Conservation (phyloP, 2,888 invertebrate species). For the Netelia fuscicornis region DNA sequence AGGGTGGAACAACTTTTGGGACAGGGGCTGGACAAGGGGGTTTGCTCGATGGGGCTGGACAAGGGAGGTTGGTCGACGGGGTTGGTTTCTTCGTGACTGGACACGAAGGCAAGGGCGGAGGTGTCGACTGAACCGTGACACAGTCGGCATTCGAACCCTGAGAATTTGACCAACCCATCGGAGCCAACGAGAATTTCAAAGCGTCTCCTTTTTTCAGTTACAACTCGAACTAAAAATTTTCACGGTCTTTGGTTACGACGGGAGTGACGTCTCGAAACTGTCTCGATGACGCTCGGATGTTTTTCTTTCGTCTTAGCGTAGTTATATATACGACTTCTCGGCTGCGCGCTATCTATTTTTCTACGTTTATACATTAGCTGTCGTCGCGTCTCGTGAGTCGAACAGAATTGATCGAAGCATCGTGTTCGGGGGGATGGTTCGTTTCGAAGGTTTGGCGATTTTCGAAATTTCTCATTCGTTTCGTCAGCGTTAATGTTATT, state of each 20-base stretch:
- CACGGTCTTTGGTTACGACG: slow-evolving; percentile 59
- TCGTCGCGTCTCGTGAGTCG: not conserved
- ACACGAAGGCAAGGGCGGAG: slow-evolving; percentile 29
- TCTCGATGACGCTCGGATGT: slow-evolving; percentile 58
- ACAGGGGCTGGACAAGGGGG: slow-evolving; percentile 41
- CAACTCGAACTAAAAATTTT: slow-evolving; percentile 43
- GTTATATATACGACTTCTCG: not conserved
- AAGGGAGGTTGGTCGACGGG: slow-evolving; percentile 17
- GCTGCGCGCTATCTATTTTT: no score
- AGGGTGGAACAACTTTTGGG: slow-evolving; percentile 53
- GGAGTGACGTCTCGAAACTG: slow-evolving; percentile 33
- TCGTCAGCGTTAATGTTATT: slow-evolving; percentile 19
- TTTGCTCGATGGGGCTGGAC: not conserved
- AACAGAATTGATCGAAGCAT: no score
- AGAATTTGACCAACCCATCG: slow-evolving; percentile 54
- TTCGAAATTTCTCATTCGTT: slow-evolving; percentile 17
- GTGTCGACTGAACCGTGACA: slow-evolving; percentile 25
- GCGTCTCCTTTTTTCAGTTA: not conserved
- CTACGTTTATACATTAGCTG: not conserved
- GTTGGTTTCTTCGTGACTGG: slow-evolving; percentile 44
- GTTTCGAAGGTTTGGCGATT: not conserved
- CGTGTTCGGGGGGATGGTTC: no score
- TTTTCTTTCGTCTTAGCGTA: slow-evolving; percentile 23
- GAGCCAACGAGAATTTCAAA: slow-evolving; percentile 2
- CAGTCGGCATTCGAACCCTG: slow-evolving; percentile 35